Evolutionary conservation across 1,140 invertebrate species (phyloP).

Genomic region (Myzus persicae): DNA sequence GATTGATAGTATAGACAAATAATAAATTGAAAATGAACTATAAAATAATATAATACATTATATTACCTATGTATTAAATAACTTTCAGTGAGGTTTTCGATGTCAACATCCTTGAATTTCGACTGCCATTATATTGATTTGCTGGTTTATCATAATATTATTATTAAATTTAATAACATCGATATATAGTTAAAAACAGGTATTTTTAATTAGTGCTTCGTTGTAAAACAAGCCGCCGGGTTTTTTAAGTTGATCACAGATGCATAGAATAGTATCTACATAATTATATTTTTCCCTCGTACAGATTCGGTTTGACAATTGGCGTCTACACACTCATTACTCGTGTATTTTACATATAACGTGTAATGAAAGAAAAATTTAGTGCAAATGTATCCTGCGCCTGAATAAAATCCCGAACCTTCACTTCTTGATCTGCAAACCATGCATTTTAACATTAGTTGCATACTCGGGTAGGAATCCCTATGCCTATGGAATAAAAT

Average conservation of each 20-base stretch:
- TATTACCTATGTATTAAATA: too few species aligned
- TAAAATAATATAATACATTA: not conserved
- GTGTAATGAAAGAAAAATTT: not conserved
- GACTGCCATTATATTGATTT: not conserved
- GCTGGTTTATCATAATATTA: not conserved
- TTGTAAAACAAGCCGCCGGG: not conserved
- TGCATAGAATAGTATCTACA: not conserved
- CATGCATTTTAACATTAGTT: not conserved
- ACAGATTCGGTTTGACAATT: not conserved
- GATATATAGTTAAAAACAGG: not conserved
- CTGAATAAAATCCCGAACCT: not conserved
- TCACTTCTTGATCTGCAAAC: not conserved
- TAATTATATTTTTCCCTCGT: conserved; percentile 15
- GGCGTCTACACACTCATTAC: not conserved
- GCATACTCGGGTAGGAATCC: not conserved
- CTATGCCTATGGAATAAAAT: not conserved
- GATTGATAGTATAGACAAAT: not conserved
- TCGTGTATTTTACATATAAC: not conserved
- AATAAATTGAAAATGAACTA: not conserved
- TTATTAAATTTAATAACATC: not conserved
- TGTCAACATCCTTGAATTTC: not conserved
- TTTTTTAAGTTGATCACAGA: not conserved
- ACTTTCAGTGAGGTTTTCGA: not conserved
- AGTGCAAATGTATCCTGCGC: not conserved
- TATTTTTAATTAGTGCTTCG: not conserved